These are phyloP conservation scores for Myotis daubentonii DNA, from an alignment of 2,797 vertebrate species.

Conservation along the genomic window DNA sequence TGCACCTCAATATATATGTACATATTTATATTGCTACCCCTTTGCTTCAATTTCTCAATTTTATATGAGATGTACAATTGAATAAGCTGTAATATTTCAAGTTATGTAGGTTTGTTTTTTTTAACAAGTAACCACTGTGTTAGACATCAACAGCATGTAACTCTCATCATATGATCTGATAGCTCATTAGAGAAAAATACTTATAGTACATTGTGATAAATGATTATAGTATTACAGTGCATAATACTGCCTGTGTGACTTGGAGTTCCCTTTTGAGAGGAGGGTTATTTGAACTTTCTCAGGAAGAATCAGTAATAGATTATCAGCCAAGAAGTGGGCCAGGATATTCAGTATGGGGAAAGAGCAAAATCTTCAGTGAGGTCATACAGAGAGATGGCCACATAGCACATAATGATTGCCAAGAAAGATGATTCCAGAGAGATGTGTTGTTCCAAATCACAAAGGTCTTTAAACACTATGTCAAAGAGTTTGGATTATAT, in stretches of 20 bases:
- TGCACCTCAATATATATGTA: neutral
- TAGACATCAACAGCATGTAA: accelerated
- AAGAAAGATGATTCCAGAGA: neutral
- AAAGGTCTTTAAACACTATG: neutral
- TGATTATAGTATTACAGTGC: neutral
- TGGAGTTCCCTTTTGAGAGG: neutral
- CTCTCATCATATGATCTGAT: neutral
- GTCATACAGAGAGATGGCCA: neutral
- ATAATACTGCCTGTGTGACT: neutral
- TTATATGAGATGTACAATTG: neutral
- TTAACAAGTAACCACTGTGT: neutral
- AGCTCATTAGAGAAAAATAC: neutral
- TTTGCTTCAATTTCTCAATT: neutral
- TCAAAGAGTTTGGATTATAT: neutral
- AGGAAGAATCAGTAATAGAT: neutral
- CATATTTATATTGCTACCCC: too few relatives aligned
- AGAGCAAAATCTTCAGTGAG: neutral
- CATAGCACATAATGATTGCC: accelerated
- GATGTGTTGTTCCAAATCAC: neutral
- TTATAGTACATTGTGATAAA: neutral
- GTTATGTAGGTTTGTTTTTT: neutral
- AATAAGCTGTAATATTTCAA: neutral
- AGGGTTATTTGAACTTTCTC: neutral
- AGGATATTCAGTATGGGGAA: neutral
- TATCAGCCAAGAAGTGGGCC: neutral